A percentile compares a stretch with the other conserved stretches of the same genome.
Evolutionary conservation across 2,888 invertebrate species (phyloP).

Genomic region (Apotomis capreana): DNA sequence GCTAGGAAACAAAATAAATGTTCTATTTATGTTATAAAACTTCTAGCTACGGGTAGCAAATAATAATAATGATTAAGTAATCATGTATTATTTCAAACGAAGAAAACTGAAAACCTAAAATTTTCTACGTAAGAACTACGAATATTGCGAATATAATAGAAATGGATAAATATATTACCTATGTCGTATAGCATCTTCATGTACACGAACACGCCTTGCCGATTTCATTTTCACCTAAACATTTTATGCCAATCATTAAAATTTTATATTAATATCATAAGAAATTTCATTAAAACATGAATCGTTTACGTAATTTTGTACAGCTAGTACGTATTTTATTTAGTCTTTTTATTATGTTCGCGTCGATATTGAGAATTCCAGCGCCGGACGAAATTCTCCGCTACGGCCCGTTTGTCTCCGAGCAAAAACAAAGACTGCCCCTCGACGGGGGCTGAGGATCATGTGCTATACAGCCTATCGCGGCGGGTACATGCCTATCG

Average conservation of each 20-base stretch:
- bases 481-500: constrained; percentile 8
- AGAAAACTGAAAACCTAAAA: constrained; percentile 45
- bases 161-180: constrained; percentile 75
- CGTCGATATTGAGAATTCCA: constrained; percentile 22
- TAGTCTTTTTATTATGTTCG: constrained; percentile 25
- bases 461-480: constrained; percentile 25
- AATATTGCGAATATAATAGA: constrained; percentile 61
- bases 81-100: constrained; percentile 43
- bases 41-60: constrained; percentile 46
- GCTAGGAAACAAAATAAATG: constrained; percentile 25
- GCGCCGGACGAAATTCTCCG: constrained; percentile 33
- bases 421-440: constrained; percentile 38
- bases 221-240: constrained; percentile 83
- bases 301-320: constrained; percentile 31
- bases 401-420: constrained; percentile 33
- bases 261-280: constrained; percentile 49
- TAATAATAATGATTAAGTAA: constrained; percentile 45
- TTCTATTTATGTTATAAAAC: constrained; percentile 21
- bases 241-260: constrained; percentile 76
- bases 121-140: constrained; percentile 65
- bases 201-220: constrained; percentile 81
- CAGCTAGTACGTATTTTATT: constrained; percentile 10
- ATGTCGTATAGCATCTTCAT: constrained; percentile 82
- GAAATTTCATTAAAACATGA: neutral
- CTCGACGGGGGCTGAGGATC: constrained; percentile 30